Evolutionary conservation across 2,113 vertebrate genomes (phyloP).

Genomic region (Microcebus jonahi): DNA sequence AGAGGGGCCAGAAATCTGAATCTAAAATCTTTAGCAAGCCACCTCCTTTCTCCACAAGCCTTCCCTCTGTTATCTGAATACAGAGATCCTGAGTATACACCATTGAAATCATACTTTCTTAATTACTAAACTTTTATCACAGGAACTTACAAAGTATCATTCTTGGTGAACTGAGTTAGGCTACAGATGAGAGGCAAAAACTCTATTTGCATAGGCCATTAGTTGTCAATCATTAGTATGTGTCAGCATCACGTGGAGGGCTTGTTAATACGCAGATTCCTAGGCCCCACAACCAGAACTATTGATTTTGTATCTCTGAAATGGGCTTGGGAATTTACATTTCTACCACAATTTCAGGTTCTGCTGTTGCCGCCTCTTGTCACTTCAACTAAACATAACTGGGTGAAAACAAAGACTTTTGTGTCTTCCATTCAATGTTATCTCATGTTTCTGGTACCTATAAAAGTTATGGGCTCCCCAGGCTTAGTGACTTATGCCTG

Average conservation of each 20-base stretch:
- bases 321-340: not conserved
- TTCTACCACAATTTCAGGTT: not conserved
- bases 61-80: not conserved
- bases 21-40: not conserved
- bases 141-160: not conserved
- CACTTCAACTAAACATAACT: not conserved
- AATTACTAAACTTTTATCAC: not conserved
- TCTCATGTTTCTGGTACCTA: not conserved
- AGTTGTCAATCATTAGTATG: not conserved
- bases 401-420: not conserved
- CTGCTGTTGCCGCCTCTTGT: not conserved
- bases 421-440: not conserved
- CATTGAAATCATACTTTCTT: not conserved
- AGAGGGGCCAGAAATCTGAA: not conserved
- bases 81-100: not conserved
- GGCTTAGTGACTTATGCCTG: too few species aligned
- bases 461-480: not conserved
- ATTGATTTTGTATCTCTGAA: not conserved
- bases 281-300: too few species aligned
- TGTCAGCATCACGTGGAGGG: not conserved
- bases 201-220: not conserved
- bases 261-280: not conserved
- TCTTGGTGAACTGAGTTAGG: not conserved
- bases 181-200: not conserved
- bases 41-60: not conserved